Conservation (phyloP, 2,888 invertebrate species). For the Chymomyza fuscimana region DNA sequence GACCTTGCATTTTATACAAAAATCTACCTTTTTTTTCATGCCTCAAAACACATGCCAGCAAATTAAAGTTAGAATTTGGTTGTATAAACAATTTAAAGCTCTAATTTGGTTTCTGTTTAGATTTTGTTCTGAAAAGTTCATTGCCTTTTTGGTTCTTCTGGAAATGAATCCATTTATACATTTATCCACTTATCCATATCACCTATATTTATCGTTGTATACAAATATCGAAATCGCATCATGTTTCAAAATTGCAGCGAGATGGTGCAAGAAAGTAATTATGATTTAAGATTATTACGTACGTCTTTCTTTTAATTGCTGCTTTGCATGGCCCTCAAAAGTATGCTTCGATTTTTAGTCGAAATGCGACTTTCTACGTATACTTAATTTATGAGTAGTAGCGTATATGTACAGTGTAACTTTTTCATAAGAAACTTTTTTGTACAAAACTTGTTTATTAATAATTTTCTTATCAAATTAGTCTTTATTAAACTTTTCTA, state of each 20-base stretch:
- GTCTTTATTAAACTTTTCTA: too few relatives aligned
- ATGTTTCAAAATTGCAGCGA: too few relatives aligned
- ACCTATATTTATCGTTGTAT: too few relatives aligned
- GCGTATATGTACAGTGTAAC: not conserved
- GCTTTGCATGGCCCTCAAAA: not conserved
- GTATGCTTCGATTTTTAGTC: not conserved
- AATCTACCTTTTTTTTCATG: not conserved
- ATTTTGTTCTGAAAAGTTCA: not conserved
- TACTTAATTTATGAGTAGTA: not conserved
- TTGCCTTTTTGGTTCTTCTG: not conserved
- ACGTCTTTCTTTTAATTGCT: not conserved
- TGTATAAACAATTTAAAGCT: not conserved
- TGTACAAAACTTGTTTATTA: not conserved
- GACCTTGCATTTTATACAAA: not conserved
- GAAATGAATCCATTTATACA: too few relatives aligned
- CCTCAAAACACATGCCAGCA: not conserved
- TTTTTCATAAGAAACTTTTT: not conserved
- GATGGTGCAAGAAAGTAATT: too few relatives aligned
- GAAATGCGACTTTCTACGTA: too few relatives aligned
- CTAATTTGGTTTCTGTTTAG: not conserved
- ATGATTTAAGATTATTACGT: too few relatives aligned
- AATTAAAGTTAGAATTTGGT: not conserved
- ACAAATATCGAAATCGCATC: too few relatives aligned
- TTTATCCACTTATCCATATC: too few relatives aligned
- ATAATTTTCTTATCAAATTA: too few relatives aligned